phyloP scores from a whole-genome alignment of 2,113 vertebrate genomes.

The Labeo rohita region DNA sequence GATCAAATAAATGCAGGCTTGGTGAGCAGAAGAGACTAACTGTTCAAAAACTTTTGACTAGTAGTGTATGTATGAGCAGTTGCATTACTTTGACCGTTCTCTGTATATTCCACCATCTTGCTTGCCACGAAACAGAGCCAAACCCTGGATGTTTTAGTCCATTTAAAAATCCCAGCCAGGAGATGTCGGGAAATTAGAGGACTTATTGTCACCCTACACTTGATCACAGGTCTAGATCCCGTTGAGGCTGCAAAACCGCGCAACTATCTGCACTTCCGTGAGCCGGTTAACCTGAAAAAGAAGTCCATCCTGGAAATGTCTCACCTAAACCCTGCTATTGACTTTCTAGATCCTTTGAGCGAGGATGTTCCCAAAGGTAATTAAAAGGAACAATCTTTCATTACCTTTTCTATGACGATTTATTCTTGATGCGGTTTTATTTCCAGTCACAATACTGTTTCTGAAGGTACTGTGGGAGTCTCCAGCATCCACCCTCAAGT shows the following conservation, averaged over 20 bases:
- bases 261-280: constrained; percentile 87
- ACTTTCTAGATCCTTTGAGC: constrained; percentile 89
- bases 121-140: background rate
- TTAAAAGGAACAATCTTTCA: background rate
- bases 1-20: too few species aligned
- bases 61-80: too few species aligned
- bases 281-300: constrained; percentile 78
- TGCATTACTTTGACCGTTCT: too few species aligned
- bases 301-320: constrained; percentile 84
- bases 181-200: background rate
- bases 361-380: constrained; percentile 90
- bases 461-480: background rate
- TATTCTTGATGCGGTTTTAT: background rate
- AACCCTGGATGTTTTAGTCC: background rate
- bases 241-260: constrained; percentile 82
- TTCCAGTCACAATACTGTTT: constrained; percentile 26
- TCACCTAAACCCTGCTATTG: constrained; percentile 83
- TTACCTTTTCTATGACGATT: background rate
- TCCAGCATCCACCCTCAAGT: background rate
- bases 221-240: constrained; percentile 81
- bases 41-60: too few species aligned
- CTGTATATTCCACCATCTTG: background rate
- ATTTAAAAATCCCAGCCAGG: background rate
- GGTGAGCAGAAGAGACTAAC: too few species aligned
- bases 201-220: background rate